Evolutionary conservation across 2,797 vertebrate genomes (phyloP), one percentile per base, ranked within the genome.

Genomic region (Alcedo atthis): DNA sequence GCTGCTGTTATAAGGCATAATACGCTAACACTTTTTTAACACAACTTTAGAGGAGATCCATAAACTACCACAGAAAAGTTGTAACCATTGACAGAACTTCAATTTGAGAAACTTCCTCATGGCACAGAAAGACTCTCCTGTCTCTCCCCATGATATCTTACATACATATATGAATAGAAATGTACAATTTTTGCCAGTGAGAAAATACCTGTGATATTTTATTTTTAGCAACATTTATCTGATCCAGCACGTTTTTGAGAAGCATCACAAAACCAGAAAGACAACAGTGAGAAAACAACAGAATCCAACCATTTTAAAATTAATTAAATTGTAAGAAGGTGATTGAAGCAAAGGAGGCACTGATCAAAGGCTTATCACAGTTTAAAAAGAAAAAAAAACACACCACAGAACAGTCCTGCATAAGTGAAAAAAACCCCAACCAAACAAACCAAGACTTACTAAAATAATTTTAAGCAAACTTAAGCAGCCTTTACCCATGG

Each of bases 381-480:
- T 10, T 87, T 28, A 51, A 71, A 70, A 19, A 62, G 45, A 69
- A 70, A 94, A 91, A 74, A 26, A 9, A 3, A 1, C 20, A 68
- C 13, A 49, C 5, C 8, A 75, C 55, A 48, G 59, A 94, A 55
- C 71, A 85, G 74, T 48, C 17, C 57, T 18, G 63, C 1, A 10
- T 33, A 90, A 89, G 79, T 42, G 25, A 19, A 30, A 87, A 69
- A 21, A 42, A 20, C 5, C 3, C 5, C 14, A 40, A 40, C 37
- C 28, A 26, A 17, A 54, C 22, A 32, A 42, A 7, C 14, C 19
- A 28, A 16, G 26, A 22, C 33, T 35, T 32, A 54, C 6, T 79
- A 42, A 91, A 94, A 80, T 54, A 66, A 48, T 84, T 90, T 63
- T 73, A 69, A 80, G 83, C 45, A 73, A 95, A 89, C 7, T 28